Evolutionary conservation across 2,888 invertebrate genomes (phyloP).

Genomic region (Amphiduros pacificus): DNA sequence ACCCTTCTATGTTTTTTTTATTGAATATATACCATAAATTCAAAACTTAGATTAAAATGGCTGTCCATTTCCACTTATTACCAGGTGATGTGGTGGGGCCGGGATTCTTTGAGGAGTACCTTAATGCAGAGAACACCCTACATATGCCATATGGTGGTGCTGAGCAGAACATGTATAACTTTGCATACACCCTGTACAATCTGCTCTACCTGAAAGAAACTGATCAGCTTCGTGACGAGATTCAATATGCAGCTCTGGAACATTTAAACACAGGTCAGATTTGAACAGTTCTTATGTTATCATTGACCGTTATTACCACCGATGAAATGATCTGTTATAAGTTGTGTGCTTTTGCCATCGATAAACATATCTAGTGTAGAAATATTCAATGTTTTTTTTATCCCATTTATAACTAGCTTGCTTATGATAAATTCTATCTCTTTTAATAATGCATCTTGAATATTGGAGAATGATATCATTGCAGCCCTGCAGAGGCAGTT

Average conservation of each 20-base stretch:
- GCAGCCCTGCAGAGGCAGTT: slow-evolving; percentile 84
- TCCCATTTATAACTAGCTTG: too few species aligned
- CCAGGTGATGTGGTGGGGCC: slow-evolving; percentile 65
- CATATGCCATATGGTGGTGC: slow-evolving; percentile 66
- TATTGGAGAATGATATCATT: slow-evolving; percentile 9
- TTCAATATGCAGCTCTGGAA: slow-evolving; percentile 80
- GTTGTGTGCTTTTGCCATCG: too few species aligned
- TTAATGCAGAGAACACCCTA: slow-evolving; percentile 57
- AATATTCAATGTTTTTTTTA: too few species aligned
- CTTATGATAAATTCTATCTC: too few species aligned
- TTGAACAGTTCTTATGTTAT: neutral
- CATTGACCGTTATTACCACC: too few species aligned
- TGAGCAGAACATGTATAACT: slow-evolving; percentile 95
- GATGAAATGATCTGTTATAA: too few species aligned
- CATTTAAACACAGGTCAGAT: slow-evolving; percentile 72
- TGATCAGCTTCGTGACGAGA: slow-evolving; percentile 78
- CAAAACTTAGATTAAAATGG: too few species aligned
- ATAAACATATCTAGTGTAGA: too few species aligned
- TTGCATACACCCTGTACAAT: slow-evolving; percentile 91
- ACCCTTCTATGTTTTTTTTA: too few species aligned
- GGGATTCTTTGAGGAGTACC: slow-evolving; percentile 60
- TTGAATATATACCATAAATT: too few species aligned
- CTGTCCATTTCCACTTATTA: neutral
- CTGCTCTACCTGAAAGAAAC: slow-evolving; percentile 81
- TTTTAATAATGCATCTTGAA: neutral